These are phyloP conservation scores for Dinoponera quadriceps DNA, from an alignment of 1,140 invertebrate species.

Conservation along the genomic window DNA sequence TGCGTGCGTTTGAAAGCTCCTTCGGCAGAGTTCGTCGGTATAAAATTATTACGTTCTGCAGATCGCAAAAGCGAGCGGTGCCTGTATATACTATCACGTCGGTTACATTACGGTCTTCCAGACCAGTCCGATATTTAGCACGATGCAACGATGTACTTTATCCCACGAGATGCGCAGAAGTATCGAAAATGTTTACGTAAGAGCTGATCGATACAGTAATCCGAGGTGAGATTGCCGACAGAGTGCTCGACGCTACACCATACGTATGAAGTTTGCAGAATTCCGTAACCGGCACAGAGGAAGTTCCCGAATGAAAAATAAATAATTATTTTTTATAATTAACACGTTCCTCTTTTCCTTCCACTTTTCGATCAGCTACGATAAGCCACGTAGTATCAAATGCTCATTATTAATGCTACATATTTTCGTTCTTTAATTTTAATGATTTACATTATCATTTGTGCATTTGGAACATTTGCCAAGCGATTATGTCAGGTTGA, in stretches of 20 bases:
- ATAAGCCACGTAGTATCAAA: too few relatives aligned
- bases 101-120: neutral
- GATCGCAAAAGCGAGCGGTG: neutral
- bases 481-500: too few relatives aligned
- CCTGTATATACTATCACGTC: neutral
- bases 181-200: slow-evolving; percentile 16
- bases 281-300: neutral
- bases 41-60: slow-evolving; percentile 36
- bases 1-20: slow-evolving; percentile 41
- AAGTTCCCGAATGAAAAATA: neutral
- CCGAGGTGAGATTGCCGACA: neutral
- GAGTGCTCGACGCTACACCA: neutral
- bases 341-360: too few relatives aligned
- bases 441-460: too few relatives aligned
- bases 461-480: too few relatives aligned
- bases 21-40: neutral
- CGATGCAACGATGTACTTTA: slow-evolving; percentile 1
- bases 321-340: too few relatives aligned
- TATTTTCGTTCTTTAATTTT: too few relatives aligned
- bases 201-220: slow-evolving; percentile 19
- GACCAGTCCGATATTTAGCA: slow-evolving; percentile 23
- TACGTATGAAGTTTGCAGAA: neutral
- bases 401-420: too few relatives aligned
- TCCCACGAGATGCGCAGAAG: neutral
- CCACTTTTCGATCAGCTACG: too few relatives aligned